Conservation (phyloP, 2,888 invertebrate species). For the Archips crataeganus region DNA sequence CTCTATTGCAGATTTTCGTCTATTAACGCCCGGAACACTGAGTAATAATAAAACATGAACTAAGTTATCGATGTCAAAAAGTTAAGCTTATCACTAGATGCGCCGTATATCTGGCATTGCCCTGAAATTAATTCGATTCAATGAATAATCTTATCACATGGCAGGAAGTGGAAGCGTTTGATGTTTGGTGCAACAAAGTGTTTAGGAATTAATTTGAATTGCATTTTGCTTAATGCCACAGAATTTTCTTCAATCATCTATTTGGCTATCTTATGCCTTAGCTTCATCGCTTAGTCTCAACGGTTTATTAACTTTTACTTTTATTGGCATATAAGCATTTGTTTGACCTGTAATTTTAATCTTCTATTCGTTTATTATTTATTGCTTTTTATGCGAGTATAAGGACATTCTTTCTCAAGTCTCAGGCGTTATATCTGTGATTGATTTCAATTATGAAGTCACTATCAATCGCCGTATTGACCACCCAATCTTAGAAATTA, state of each 20-base stretch:
- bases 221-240: neutral
- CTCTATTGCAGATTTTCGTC: neutral
- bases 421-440: neutral
- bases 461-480: no score
- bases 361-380: neutral
- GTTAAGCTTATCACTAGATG: conserved; percentile 61
- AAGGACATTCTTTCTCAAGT: no score
- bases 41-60: conserved; percentile 27
- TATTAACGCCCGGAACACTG: neutral
- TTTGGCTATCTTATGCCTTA: neutral
- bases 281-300: neutral
- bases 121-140: conserved; percentile 65
- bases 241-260: neutral
- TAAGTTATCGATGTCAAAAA: conserved; percentile 58
- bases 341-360: neutral
- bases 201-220: neutral
- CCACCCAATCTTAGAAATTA: no score
- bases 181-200: conserved; percentile 6
- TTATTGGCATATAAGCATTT: neutral
- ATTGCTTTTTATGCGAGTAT: neutral
- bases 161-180: conserved; percentile 66
- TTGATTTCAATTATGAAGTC: neutral
- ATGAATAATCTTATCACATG: conserved; percentile 66
- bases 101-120: conserved; percentile 80
- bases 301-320: neutral